These are phyloP conservation scores for Grus americana DNA, from an alignment of 2,113 vertebrate genomes.

Conservation along the genomic window DNA sequence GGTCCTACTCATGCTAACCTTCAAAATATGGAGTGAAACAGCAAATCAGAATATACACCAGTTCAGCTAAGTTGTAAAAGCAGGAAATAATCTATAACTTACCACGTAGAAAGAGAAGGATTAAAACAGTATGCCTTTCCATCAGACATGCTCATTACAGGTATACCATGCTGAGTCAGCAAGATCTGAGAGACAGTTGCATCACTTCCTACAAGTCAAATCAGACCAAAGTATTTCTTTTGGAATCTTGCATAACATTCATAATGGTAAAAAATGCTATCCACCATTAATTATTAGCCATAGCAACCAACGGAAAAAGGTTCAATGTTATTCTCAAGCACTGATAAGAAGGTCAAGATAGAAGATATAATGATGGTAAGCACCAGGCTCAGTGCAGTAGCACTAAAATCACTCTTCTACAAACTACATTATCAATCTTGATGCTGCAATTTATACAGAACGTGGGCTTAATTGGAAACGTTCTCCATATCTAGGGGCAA, in stretches of 20 bases:
- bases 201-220: constrained; percentile 81
- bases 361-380: neutral
- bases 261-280: neutral
- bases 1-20: neutral
- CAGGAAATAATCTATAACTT: constrained; percentile 28
- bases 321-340: neutral
- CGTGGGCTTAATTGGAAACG: neutral
- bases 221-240: neutral
- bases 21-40: neutral
- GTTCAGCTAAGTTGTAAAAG: neutral
- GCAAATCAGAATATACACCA: neutral
- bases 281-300: neutral
- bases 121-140: constrained; percentile 97
- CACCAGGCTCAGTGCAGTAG: neutral
- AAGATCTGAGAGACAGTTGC: constrained; percentile 89
- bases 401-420: neutral
- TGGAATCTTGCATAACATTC: neutral
- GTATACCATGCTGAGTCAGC: constrained; percentile 93
- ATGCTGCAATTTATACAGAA: neutral
- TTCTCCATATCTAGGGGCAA: neutral
- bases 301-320: neutral
- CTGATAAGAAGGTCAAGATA: neutral
- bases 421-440: neutral
- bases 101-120: constrained; percentile 88
- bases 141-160: constrained; percentile 90